Evolutionary conservation across 2,113 vertebrate genomes (phyloP), one percentile per base, ranked within the genome.

Genomic region (Gopherus flavomarginatus): DNA sequence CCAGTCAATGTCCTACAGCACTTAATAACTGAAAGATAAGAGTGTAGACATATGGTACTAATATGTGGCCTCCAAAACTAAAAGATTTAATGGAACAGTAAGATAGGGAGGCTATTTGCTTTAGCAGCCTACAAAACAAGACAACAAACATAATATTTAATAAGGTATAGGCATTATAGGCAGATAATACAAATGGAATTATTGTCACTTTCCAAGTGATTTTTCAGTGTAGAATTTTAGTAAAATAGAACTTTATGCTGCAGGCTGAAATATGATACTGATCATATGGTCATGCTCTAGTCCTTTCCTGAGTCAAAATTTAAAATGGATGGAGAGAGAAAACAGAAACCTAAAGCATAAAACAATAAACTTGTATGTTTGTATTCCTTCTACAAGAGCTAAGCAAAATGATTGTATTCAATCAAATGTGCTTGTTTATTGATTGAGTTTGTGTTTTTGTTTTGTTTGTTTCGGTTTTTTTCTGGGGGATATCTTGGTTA

Each of bases 1-100:
- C 49, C 47, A 52, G 79, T 87, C 88, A 97, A 89, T 87, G 90
- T 96, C 93, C 88, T 92, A 69, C 27, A 92, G 49, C 31, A 92
- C 85, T 89, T 96, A 96, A 77, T 54, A 59, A 49, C 12, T 83
- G 54, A 83, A 89, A 87, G 87, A 78, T 54, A 90, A 59, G 80
- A 83, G 6, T 69, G 75, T 81, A 0, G 2, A 29, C 54, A 81
- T 89, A 38, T 24, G 90, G 84, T 83, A 78, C 19, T 50, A 90
- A 83, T 57, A 49, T 86, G 52, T 62, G 75, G 31, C 62, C 91
- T 85, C 35, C 52, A 95, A 75, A 75, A 11, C 59, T 69, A 31
- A 81, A 94, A 57, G 59, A 3, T 3, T 52, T 44, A 62, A 22
- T 78, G 75, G 35, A 91, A 86, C 2, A 85, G 24, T 31, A 35